Conservation (phyloP, 2,888 invertebrate genomes). For the Thereva unica region DNA sequence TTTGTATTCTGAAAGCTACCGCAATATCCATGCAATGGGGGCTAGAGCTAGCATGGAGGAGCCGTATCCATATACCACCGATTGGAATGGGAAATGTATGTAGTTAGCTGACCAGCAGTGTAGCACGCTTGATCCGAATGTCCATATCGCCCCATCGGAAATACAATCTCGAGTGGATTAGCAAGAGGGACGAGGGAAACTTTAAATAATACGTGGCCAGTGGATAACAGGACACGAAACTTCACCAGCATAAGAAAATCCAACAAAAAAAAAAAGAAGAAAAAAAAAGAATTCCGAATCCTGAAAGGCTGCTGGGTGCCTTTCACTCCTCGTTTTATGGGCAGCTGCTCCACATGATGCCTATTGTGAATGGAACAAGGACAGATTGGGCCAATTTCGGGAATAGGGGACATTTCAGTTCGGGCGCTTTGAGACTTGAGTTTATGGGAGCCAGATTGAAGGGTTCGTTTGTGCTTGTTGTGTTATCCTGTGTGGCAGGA, state of each 20-base stretch:
- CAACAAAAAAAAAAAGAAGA: constrained; percentile 7
- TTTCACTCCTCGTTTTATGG: constrained; percentile 27
- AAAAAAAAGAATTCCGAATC: constrained; percentile 8
- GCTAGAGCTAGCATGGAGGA: too few species aligned
- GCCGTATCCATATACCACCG: too few species aligned
- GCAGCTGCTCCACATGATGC: constrained; percentile 26
- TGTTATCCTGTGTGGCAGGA: neutral
- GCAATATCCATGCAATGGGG: neutral
- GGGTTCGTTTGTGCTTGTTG: constrained; percentile 7
- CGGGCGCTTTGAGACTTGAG: constrained; percentile 5
- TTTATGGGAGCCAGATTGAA: constrained; percentile 10
- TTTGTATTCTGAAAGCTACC: constrained; percentile 2
- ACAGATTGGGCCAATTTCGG: constrained; percentile 26
- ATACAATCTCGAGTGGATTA: constrained; percentile 6
- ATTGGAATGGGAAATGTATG: too few species aligned
- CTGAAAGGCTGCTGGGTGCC: constrained; percentile 21
- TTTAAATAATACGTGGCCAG: constrained; percentile 13
- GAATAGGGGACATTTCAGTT: constrained; percentile 7
- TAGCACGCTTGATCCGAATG: too few species aligned
- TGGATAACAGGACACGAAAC: neutral
- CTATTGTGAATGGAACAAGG: constrained; percentile 12
- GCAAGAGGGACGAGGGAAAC: constrained; percentile 1
- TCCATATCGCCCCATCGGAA: too few species aligned
- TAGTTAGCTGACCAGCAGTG: too few species aligned
- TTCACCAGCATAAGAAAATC: neutral